Conservation (phyloP, 2,888 invertebrate species). For the Agonopterix alstromeriana region DNA sequence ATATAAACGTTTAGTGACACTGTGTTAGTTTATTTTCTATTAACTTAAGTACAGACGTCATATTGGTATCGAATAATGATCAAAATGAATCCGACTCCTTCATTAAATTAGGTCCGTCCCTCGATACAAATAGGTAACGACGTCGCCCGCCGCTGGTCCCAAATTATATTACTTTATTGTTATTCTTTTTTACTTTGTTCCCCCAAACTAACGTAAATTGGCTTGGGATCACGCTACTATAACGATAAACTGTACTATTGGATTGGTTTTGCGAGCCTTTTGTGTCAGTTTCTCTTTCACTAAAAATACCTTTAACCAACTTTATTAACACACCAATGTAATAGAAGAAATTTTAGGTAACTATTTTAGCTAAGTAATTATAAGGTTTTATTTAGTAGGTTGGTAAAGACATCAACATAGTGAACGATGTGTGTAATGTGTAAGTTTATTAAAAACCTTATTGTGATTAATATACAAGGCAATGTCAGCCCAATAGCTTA, state of each 20-base stretch:
- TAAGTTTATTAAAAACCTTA: too few relatives aligned
- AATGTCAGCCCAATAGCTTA: too few relatives aligned
- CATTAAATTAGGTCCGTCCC: constrained; percentile 65
- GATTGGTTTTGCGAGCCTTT: constrained; percentile 41
- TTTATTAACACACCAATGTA: too few relatives aligned
- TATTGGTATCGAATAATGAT: constrained; percentile 47
- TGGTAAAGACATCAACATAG: too few relatives aligned
- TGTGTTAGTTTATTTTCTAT: too few relatives aligned
- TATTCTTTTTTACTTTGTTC: constrained; percentile 63
- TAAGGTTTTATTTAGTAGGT: too few relatives aligned
- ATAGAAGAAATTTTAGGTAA: too few relatives aligned
- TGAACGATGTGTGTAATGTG: too few relatives aligned
- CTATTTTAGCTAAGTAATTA: too few relatives aligned
- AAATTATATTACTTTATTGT: constrained; percentile 75
- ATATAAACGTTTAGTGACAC: too few relatives aligned
- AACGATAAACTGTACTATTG: constrained; percentile 65
- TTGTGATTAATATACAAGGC: too few relatives aligned
- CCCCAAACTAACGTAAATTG: constrained; percentile 72
- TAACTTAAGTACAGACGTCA: neutral
- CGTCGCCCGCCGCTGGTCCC: constrained; percentile 50
- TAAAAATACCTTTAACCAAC: neutral
- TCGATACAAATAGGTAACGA: constrained; percentile 60
- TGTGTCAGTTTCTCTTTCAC: constrained; percentile 1
- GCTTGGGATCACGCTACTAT: constrained; percentile 71
- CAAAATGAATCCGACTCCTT: constrained; percentile 47